These are phyloP conservation scores for Polietes domitor DNA, from an alignment of 2,888 invertebrate genomes.

Conservation along the genomic window DNA sequence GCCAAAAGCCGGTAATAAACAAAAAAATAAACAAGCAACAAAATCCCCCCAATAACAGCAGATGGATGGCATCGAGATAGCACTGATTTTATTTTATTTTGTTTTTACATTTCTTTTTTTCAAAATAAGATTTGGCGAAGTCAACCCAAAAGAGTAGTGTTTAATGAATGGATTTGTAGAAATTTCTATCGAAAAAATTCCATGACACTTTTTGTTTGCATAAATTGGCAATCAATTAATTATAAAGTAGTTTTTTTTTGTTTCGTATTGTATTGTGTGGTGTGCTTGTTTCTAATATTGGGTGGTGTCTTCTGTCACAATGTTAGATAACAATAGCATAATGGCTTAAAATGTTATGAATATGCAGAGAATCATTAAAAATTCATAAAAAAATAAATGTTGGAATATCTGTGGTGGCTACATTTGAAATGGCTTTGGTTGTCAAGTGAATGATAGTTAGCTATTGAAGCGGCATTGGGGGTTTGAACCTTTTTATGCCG, in stretches of 20 bases:
- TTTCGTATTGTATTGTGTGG: background rate
- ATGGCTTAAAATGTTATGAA: conserved; percentile 6
- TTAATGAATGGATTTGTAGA: conserved; percentile 10
- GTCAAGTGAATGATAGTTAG: background rate
- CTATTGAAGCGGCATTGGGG: background rate
- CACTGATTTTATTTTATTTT: background rate
- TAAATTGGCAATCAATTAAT: conserved; percentile 2
- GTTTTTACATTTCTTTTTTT: background rate
- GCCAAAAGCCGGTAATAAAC: background rate
- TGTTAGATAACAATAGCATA: conserved; percentile 23
- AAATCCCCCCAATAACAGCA: background rate
- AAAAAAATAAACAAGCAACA: background rate
- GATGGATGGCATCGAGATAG: background rate
- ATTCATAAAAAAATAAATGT: conserved; percentile 4
- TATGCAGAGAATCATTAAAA: conserved; percentile 19
- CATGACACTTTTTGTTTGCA: conserved; percentile 2
- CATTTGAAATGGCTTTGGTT: background rate
- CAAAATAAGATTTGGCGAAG: background rate
- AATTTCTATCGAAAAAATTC: conserved; percentile 21
- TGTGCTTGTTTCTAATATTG: background rate
- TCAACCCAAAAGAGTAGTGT: background rate
- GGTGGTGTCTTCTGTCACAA: conserved; percentile 33
- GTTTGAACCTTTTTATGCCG: background rate
- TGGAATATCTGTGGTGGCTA: background rate
- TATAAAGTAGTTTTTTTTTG: background rate